Evolutionary conservation across 1,140 invertebrate genomes (phyloP), one percentile per base, ranked within the genome.

Genomic region (Halesus radiatus): DNA sequence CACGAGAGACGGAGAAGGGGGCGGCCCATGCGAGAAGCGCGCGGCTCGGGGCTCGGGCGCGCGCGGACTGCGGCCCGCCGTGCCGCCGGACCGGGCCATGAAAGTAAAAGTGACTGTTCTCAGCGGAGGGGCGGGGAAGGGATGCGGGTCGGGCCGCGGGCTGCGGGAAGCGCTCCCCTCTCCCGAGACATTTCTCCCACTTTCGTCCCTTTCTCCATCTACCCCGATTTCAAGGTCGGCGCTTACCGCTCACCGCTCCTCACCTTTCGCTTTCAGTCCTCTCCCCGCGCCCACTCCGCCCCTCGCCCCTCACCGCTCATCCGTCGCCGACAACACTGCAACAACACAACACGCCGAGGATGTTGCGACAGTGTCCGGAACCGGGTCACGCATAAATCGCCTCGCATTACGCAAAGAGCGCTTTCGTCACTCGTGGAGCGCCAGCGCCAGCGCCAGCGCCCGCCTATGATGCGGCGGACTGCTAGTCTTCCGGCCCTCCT

Each of bases 61-160:
- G 79, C 81, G 80, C 83, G 79, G 54, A 68, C 76, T 70, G 76
- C 80, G 60, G 81, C 83, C 78, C 53, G 73, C 84, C 76, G 81
- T 85, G 85, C 85, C 87, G 87, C 80, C 60, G 64, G 86, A 86
- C 87, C 87, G 88, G 86, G 68, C 86, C 86, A 87, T 85, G 88
- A 89, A 89, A 90, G 87, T 89, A 89, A 89, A 89, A 89, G 88
- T 89, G 85, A 88, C 85, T 87, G 86, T 84, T 45, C 37, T 13
- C 37, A 13, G 7, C 37, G 37, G 85, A 0, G 22, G 72, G 54
- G 54, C 1, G 45, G 32, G 66, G 66, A 16, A 15, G 18, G 32
- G 20, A 5, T 10, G 45, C 10, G 68, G 68, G 8, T 0, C 5
- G 45, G 32, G 52, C 52, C 13, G 73, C 23, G 45, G 32, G 52